Evolutionary conservation across 2,888 invertebrate species (phyloP).

Genomic region (Hypena proboscidalis): DNA sequence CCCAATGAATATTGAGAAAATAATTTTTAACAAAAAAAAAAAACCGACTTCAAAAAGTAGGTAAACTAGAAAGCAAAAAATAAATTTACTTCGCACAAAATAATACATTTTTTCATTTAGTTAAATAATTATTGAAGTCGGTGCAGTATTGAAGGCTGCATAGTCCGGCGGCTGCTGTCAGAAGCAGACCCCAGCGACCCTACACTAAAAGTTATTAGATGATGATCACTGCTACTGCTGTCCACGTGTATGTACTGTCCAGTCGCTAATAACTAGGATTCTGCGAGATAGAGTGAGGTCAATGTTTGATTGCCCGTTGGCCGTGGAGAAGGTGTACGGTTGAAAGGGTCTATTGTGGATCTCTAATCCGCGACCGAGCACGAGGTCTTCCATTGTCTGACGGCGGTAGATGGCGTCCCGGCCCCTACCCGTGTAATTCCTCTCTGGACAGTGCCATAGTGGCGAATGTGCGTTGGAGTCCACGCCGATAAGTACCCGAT

Average conservation of each 20-base stretch:
- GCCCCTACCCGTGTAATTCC: conserved; percentile 30
- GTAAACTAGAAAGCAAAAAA: too few relatives aligned
- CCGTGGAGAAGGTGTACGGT: conserved; percentile 18
- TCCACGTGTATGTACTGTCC: conserved; percentile 33
- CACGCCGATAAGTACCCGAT: conserved; percentile 20
- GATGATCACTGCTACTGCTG: conserved; percentile 33
- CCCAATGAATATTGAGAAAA: too few relatives aligned
- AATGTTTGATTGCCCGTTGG: conserved; percentile 33
- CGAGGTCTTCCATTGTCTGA: conserved; percentile 1
- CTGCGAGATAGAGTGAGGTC: conserved; percentile 32
- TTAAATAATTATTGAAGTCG: too few relatives aligned
- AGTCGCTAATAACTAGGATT: conserved; percentile 13
- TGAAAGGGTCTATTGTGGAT: neutral
- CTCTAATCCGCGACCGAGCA: neutral
- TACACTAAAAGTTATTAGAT: conserved; percentile 17
- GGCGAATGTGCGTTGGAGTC: conserved; percentile 45
- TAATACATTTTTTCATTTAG: too few relatives aligned
- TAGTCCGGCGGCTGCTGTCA: too few relatives aligned
- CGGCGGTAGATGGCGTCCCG: neutral
- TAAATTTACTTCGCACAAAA: too few relatives aligned
- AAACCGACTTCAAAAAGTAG: too few relatives aligned
- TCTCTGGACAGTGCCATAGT: conserved; percentile 26
- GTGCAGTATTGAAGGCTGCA: too few relatives aligned
- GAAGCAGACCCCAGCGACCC: too few relatives aligned
- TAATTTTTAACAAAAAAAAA: too few relatives aligned